Evolutionary conservation across 2,888 invertebrate genomes (phyloP), one percentile per base, ranked within the genome.

Genomic region (Eupithecia tripunctaria): DNA sequence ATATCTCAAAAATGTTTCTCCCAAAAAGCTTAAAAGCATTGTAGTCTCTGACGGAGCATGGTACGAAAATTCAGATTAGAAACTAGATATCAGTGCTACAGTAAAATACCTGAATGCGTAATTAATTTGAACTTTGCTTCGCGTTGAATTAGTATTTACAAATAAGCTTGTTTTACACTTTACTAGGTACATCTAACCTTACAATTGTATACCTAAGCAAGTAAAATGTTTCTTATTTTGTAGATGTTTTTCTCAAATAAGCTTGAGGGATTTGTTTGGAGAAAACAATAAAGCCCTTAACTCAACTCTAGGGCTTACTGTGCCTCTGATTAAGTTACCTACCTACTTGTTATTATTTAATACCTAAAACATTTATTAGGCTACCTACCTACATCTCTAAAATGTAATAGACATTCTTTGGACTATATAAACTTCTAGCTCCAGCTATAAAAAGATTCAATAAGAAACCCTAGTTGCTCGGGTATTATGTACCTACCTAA

Each of bases 181-280:
- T 25, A 56, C 6, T 43, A 18, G 7, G 41, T 18, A 43, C 32
- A 32, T 36, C 10, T 36, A 36, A 36, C 47, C 6, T 47, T 47
- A 47, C n/a, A n/a, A 14, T 56, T 25, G 12, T n/a, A 25, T 14
- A 56, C 14, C 10, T 25, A 25, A 21, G 51, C 14, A 56, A 25
- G 14, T 21, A 12, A 56, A 56, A 56, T 25, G 56, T 25, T 56
- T 56, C 25, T 56, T 56, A 56, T 56, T 25, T 51, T 51, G 51
- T 21, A 51, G 51, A 51, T 21, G 51, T 51, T 51, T 51, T 51
- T 21, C 51, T 51, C 51, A 51, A n/a, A n/a, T 43, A n/a, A 47
- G 47, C 51, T 51, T 21, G 21, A 21, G 25, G 56, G 25, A 25
- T 56, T 56, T 56, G 4, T 25, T 56, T 56, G 12, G 21, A 25